These are phyloP conservation scores for Coracopsis vasa DNA, from an alignment of 2,113 vertebrate genomes.

Conservation along the genomic window DNA sequence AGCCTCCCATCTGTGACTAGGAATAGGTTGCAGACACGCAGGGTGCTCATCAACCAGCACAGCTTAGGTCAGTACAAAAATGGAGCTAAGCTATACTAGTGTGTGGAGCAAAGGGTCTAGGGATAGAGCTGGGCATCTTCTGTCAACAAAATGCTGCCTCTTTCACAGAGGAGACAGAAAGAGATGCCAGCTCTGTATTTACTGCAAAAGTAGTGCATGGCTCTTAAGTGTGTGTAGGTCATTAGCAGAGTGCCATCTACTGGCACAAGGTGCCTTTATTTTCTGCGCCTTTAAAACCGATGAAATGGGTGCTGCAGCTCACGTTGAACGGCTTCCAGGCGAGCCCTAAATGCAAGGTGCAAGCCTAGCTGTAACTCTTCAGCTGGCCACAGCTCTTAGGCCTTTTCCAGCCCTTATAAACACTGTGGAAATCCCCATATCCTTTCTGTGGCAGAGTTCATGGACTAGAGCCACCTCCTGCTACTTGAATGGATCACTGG, in stretches of 20 bases:
- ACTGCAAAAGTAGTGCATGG: not conserved
- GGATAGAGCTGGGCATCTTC: not conserved
- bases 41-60: not conserved
- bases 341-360: not conserved
- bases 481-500: not conserved
- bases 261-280: not conserved
- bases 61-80: not conserved
- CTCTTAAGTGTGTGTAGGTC: not conserved
- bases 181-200: not conserved
- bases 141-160: not conserved
- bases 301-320: not conserved
- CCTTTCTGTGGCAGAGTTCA: not conserved
- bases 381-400: not conserved
- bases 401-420: not conserved
- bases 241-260: conserved; percentile 19
- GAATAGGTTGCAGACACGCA: not conserved
- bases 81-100: not conserved
- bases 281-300: not conserved
- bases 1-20: not conserved
- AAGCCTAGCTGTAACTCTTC: not conserved
- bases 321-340: not conserved
- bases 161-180: not conserved
- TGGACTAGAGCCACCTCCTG: not conserved
- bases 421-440: not conserved
- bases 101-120: not conserved